Evolutionary conservation across 2,888 invertebrate species (phyloP), one percentile per base, ranked within the genome.

Genomic region (Oxystoma pomonae): DNA sequence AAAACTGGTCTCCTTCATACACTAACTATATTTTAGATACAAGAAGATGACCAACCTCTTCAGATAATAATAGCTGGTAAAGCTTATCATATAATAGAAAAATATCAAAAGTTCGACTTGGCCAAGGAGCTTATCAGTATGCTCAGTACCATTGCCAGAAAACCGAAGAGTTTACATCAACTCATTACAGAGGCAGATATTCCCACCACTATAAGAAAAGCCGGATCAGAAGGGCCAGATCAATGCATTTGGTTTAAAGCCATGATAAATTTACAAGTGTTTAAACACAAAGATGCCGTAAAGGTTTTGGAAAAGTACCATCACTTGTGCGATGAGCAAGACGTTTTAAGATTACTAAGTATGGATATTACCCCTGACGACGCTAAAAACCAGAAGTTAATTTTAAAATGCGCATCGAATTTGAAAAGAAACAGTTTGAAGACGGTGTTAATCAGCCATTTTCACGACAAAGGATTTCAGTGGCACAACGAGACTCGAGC

Each of bases 221-320:
- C 78, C 2, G 69, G 76, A 62, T 72, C 72, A 66, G 65, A 60
- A n/a, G 74, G 76, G 67, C 55, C 66, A 1, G 68, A 77, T 66
- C 79, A 78, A 63, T 71, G 67, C 50, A 67, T 64, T 16, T 80
- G 80, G 79, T 79, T 79, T 67, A 69, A 70, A 61, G 76, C 77
- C 3, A 65, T 80, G 18, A 58, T 79, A 18, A 72, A 71, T 22
- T 74, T 73, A 0, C 64, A 72, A 59, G 64, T 78, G 22, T 76
- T 78, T 51, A 62, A 74, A 9, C 70, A 73, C 62, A 21, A 71
- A 55, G 67, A 74, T 49, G 64, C 72, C 19, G 60, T 74, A 1
- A 55, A 73, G 12, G 79, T 79, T 64, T 53, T 79, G 16, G 62
- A 71, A 21, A 58, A 72, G 70, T 77, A 70, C 70, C 60, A 65